Percentiles rank a stretch among this genome's conserved stretches.
These are phyloP conservation scores for Schrankia costaestrigalis DNA, from an alignment of 2,888 invertebrate genomes.

Conservation along the genomic window DNA sequence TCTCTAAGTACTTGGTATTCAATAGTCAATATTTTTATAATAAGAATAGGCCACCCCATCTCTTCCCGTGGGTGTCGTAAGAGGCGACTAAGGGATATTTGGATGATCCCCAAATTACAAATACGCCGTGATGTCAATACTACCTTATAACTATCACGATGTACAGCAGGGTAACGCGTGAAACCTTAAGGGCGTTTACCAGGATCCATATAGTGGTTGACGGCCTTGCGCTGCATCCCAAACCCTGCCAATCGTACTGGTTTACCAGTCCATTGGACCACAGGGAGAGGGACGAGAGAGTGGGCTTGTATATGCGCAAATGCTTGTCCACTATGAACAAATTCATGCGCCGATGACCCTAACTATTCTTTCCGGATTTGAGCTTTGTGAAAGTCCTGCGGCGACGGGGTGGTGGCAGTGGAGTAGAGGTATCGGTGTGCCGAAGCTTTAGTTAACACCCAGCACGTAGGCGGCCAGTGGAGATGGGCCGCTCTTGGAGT, in stretches of 20 bases:
- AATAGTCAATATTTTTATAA: no score
- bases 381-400: background rate
- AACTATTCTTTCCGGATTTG: background rate
- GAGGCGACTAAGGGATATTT: no score
- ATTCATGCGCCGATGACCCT: background rate
- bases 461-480: no score
- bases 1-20: no score
- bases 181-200: background rate
- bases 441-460: no score
- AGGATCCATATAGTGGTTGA: background rate
- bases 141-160: no score
- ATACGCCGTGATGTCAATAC: no score
- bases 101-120: no score
- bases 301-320: background rate
- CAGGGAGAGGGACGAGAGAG: background rate
- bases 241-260: background rate
- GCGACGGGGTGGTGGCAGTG: background rate
- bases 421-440: background rate
- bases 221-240: conserved; percentile 1
- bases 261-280: background rate
- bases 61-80: no score
- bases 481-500: no score
- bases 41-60: no score
- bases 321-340: no score
- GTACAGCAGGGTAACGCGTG: conserved; percentile 1